Conservation (phyloP, 2,888 invertebrate species). For the Dynastes hyllus region DNA sequence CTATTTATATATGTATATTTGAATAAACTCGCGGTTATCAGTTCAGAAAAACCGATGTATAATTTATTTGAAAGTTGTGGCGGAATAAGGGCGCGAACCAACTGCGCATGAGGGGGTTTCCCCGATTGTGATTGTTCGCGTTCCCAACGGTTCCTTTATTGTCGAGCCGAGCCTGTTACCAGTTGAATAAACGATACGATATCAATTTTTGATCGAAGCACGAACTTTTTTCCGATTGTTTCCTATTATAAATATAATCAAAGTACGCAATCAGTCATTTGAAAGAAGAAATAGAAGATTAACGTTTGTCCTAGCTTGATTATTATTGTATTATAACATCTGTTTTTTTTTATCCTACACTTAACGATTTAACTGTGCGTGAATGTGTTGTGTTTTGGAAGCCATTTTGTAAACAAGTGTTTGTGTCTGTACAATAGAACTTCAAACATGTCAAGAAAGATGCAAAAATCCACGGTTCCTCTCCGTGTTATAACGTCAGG, state of each 20-base stretch:
- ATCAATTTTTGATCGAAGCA: conserved; percentile 28
- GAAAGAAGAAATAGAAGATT: conserved; percentile 1
- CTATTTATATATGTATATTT: conserved; percentile 11
- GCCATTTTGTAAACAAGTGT: conserved; percentile 55
- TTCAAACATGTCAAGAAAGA: conserved; percentile 52
- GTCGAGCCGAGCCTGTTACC: conserved; percentile 55
- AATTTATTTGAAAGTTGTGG: conserved; percentile 48
- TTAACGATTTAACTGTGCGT: conserved; percentile 32
- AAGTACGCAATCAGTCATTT: conserved; percentile 16
- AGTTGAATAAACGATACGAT: conserved; percentile 46
- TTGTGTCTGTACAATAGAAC: conserved; percentile 35
- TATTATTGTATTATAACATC: conserved; percentile 1
- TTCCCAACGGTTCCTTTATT: conserved; percentile 57
- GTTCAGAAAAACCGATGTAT: conserved; percentile 35
- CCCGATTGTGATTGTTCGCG: conserved; percentile 61
- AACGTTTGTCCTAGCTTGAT: not conserved
- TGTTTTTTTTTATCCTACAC: not conserved
- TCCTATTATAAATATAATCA: conserved; percentile 15
- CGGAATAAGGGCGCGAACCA: too few relatives aligned
- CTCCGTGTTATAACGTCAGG: conserved; percentile 60
- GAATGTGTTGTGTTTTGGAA: conserved; percentile 44
- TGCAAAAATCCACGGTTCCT: conserved; percentile 56
- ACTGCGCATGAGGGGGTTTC: conserved; percentile 67
- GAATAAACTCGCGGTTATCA: conserved; percentile 19
- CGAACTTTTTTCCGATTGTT: conserved; percentile 51